Conservation (phyloP, 2,888 invertebrate genomes). For the Drosophila nigricruria region DNA sequence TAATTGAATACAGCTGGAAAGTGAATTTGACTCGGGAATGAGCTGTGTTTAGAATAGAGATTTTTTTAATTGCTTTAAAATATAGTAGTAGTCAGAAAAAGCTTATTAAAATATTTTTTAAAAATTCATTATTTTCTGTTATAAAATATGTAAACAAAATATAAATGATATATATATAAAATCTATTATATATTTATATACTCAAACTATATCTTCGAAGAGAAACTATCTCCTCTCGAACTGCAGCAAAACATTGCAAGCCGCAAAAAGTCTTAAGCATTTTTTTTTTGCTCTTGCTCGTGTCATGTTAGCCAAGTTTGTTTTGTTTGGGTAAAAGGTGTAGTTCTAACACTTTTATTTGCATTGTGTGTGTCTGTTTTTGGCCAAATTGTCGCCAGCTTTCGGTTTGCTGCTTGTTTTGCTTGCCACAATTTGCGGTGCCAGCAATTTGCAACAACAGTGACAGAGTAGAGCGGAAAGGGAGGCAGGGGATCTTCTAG, state of each 20-base stretch:
- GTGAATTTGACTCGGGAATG: slow-evolving; percentile 6
- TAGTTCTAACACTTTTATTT: slow-evolving; percentile 36
- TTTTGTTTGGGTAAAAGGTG: slow-evolving; percentile 6
- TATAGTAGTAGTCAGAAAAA: too few relatives aligned
- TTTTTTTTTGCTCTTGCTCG: neutral
- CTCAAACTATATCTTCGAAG: neutral
- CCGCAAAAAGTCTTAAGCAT: slow-evolving; percentile 15
- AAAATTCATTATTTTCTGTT: neutral
- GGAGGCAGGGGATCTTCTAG: neutral
- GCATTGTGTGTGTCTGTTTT: slow-evolving; percentile 26
- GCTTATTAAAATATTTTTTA: neutral
- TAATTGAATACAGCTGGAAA: slow-evolving; percentile 45
- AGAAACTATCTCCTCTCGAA: neutral
- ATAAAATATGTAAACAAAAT: neutral
- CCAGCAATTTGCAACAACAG: slow-evolving; percentile 33
- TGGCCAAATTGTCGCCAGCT: slow-evolving; percentile 16
- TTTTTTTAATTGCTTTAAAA: neutral
- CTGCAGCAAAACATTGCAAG: too few relatives aligned
- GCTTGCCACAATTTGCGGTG: slow-evolving; percentile 47
- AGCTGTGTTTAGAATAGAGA: neutral
- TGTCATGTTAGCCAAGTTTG: slow-evolving; percentile 16
- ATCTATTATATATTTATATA: neutral
- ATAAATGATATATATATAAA: neutral
- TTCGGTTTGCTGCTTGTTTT: slow-evolving; percentile 15
- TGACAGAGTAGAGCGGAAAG: neutral